phyloP scores from a whole-genome alignment of 2,797 vertebrate species.

The Premnoplex brunnescens region DNA sequence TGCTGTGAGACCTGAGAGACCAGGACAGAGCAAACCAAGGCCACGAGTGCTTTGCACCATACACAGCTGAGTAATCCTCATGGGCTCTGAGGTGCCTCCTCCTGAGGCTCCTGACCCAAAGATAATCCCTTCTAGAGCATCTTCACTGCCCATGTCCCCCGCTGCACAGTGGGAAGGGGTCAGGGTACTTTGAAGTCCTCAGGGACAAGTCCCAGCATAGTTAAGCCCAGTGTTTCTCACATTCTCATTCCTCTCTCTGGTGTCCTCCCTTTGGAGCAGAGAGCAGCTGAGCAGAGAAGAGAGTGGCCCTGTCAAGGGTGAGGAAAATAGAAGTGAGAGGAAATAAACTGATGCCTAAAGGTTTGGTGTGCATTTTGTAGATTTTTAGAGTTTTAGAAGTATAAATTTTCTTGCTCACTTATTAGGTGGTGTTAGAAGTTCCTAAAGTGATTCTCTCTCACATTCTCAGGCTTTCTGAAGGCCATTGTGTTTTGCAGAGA shows the following conservation, averaged over 20 bases:
- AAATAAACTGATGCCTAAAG: not conserved
- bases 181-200: not conserved
- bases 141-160: not conserved
- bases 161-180: not conserved
- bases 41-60: fast-evolving
- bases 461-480: too few relatives aligned
- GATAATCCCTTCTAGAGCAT: not conserved
- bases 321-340: not conserved
- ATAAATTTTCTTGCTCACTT: too few relatives aligned
- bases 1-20: not conserved
- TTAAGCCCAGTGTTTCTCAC: not conserved
- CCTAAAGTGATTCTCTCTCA: too few relatives aligned
- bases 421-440: too few relatives aligned
- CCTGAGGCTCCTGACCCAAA: not conserved
- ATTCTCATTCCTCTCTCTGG: not conserved
- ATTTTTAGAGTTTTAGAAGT: too few relatives aligned
- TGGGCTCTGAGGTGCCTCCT: not conserved
- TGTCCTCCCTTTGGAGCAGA: not conserved
- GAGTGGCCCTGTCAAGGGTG: not conserved
- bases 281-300: not conserved
- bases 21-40: not conserved
- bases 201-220: not conserved
- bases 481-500: too few relatives aligned
- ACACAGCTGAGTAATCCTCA: too few relatives aligned
- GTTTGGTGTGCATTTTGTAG: too few relatives aligned